phyloP scores from a whole-genome alignment of 2,888 invertebrate species.

The Schizotus pectinicornis region DNA sequence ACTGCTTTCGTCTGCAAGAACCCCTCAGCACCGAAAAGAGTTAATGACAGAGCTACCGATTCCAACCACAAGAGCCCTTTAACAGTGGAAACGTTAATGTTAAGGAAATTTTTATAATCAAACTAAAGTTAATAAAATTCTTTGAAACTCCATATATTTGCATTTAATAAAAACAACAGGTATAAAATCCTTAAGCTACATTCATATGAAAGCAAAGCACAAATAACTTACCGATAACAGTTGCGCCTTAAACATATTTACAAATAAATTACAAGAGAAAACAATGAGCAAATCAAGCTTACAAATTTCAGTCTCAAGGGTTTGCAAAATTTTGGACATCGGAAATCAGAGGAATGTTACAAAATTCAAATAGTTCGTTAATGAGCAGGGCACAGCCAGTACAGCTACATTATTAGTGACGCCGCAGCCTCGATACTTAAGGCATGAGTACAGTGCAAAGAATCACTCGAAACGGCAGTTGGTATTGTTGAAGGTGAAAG shows the following conservation, averaged over 20 bases:
- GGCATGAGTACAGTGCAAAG: no score
- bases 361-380: slow-evolving; percentile 13
- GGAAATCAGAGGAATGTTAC: slow-evolving; percentile 34
- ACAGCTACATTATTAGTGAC: background rate
- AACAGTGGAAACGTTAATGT: background rate
- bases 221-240: slow-evolving; percentile 6
- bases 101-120: background rate
- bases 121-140: background rate
- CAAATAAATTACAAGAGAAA: slow-evolving; percentile 19
- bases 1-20: slow-evolving; percentile 83
- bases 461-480: no score
- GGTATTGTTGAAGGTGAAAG: no score
- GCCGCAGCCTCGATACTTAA: no score
- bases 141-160: slow-evolving; percentile 32
- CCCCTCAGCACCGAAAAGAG: slow-evolving; percentile 43
- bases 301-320: slow-evolving; percentile 41
- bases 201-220: slow-evolving; percentile 36
- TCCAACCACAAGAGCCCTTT: background rate
- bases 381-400: slow-evolving; percentile 31
- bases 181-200: slow-evolving; percentile 42
- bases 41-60: slow-evolving; percentile 22
- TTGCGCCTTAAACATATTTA: slow-evolving; percentile 15
- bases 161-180: slow-evolving; percentile 37
- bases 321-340: slow-evolving; percentile 37
- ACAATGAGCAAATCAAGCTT: slow-evolving; percentile 38